Evolutionary conservation across 2,888 invertebrate genomes (phyloP), one percentile per base, ranked within the genome.

Genomic region (Ernsta delagoae): DNA sequence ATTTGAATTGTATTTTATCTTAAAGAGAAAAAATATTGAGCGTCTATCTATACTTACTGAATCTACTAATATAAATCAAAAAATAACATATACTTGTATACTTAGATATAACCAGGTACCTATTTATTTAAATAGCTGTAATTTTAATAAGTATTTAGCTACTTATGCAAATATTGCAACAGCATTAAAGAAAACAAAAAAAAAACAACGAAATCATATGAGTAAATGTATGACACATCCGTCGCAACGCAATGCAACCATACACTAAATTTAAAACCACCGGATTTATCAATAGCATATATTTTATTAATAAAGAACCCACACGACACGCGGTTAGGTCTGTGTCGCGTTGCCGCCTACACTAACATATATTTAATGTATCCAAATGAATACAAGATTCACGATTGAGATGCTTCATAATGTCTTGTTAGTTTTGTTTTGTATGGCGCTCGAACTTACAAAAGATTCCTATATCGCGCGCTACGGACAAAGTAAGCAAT

Each of bases 271-370:
- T 48, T 62, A 16, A 65, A 57, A n/a, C 34, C 9, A 31, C 9
- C 0, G 34, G 12, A 24, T 54, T 56, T 65, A 57, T 59, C 48
- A 34, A n/a, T n/a, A n/a, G n/a, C n/a, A n/a, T n/a, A n/a, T 64
- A 64, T 12, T 45, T 16, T 50, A 45, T 48, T 59, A 31, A 65
- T 36, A 36, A 56, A 31, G 50, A 59, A n/a, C 65, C 65, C 65
- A 65, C 65, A 59, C 59, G 24, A 9, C n/a, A 16, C 31, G 36
- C 43, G 43, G 3, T 43, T 0, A 9, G 36, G 11, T 48, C 65
- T 41, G 43, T 53, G n/a, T n/a, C 43, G 59, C 59, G 45, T 36
- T 16, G 41, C 54, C 54, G 9, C 41, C 9, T 41, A 41, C 41
- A 48, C 57, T 57, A 39, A 65, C 57, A 65, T 9, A 1, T 16